These are phyloP conservation scores for Catharus ustulatus DNA, from an alignment of 2,797 vertebrate genomes.

Conservation along the genomic window DNA sequence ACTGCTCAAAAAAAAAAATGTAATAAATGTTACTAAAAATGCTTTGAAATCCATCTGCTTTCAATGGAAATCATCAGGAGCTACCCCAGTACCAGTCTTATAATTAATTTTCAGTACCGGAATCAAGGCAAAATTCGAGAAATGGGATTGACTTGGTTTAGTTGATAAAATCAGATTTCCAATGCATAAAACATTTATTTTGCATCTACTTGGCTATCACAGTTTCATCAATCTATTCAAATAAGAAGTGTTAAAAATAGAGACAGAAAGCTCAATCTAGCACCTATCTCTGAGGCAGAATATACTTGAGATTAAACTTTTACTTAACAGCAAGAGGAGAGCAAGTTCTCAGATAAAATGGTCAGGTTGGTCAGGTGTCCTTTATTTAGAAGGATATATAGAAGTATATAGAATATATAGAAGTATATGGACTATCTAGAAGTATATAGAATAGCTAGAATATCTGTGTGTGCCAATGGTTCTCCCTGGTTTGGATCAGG, in stretches of 20 bases:
- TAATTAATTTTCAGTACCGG: not conserved
- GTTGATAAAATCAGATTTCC: not conserved
- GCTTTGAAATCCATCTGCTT: not conserved
- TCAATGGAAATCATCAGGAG: not conserved
- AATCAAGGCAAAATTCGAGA: not conserved
- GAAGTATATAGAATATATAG: not conserved
- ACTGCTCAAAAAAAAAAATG: not conserved
- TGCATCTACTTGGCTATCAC: not conserved
- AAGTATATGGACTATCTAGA: too few relatives aligned
- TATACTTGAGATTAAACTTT: not conserved
- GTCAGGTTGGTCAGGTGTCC: not conserved
- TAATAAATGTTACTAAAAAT: not conserved
- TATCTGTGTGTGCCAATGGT: not conserved
- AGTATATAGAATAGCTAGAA: not conserved
- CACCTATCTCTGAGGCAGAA: not conserved
- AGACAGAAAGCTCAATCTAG: not conserved
- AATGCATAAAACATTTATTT: not conserved
- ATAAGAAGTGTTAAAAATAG: not conserved
- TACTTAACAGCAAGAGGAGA: not conserved
- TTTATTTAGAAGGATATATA: not conserved
- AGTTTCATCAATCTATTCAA: not conserved
- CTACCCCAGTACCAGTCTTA: not conserved
- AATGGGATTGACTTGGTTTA: not conserved
- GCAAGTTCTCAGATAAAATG: not conserved
- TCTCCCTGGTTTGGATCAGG: slow-evolving; percentile 72